Evolutionary conservation across 1,140 invertebrate genomes (phyloP).

Genomic region (Heterodera schachtii): DNA sequence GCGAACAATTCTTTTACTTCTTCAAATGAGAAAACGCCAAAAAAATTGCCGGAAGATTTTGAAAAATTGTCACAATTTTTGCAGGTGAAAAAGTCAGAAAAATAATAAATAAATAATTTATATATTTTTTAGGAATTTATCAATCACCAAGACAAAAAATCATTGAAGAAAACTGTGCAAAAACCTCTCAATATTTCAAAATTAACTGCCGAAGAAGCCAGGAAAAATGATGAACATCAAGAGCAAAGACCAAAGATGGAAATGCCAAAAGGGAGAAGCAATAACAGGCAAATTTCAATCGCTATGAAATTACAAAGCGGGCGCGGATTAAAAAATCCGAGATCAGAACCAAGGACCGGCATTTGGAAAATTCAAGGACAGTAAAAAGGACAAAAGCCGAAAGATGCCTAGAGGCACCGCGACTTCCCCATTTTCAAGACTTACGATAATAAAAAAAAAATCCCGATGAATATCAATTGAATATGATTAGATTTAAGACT

Average conservation of each 20-base stretch:
- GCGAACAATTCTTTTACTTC: background rate
- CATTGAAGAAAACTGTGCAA: background rate
- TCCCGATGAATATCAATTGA: too few species aligned
- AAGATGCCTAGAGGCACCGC: too few species aligned
- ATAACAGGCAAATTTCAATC: background rate
- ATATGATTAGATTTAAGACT: too few species aligned
- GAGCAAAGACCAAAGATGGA: background rate
- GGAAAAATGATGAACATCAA: background rate
- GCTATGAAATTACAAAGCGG: too few species aligned
- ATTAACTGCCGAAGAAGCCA: background rate
- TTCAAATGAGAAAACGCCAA: background rate
- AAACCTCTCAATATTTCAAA: background rate
- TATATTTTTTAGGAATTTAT: background rate
- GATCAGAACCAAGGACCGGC: too few species aligned
- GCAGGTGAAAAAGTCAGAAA: conserved; percentile 21
- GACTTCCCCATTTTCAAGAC: too few species aligned
- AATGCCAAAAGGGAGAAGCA: background rate
- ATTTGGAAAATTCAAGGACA: too few species aligned
- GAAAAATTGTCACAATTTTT: conserved; percentile 48
- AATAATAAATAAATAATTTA: background rate
- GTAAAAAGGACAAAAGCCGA: too few species aligned
- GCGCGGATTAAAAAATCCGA: too few species aligned
- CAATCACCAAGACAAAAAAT: background rate
- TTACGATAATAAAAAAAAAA: too few species aligned
- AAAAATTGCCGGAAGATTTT: conserved; percentile 34